phyloP scores from a whole-genome alignment of 2,797 vertebrate species.

The Pangasius sanitwongsei region DNA sequence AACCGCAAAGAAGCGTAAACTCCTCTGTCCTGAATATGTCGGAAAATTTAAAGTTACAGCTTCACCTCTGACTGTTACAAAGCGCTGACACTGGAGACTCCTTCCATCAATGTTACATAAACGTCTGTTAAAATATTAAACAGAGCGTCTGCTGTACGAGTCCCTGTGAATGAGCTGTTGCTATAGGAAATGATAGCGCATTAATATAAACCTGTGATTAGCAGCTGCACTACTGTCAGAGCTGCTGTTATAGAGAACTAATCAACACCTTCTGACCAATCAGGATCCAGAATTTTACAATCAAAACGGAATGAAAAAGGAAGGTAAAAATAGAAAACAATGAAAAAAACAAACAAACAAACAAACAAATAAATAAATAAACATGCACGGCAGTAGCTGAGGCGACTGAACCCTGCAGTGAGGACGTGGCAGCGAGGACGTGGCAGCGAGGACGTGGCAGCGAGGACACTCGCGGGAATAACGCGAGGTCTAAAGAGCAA shows the following conservation, averaged over 20 bases:
- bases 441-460: no score
- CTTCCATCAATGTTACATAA: not conserved
- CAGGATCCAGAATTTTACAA: not conserved
- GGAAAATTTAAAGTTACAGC: no score
- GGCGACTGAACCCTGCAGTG: constrained; percentile 58
- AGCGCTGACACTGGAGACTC: not conserved
- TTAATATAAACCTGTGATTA: not conserved
- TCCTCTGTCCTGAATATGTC: no score
- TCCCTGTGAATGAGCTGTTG: not conserved
- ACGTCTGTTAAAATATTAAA: no score
- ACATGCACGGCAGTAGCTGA: constrained; percentile 35
- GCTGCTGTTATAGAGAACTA: not conserved
- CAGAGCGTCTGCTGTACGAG: not conserved
- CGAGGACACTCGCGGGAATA: constrained; percentile 57
- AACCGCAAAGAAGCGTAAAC: not conserved
- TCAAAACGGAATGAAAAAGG: not conserved
- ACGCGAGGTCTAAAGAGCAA: constrained; percentile 59
- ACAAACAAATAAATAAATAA: constrained; percentile 17
- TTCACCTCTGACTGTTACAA: no score
- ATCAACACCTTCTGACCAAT: not conserved
- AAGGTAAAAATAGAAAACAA: not conserved
- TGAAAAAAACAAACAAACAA: not conserved
- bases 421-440: constrained; percentile 41
- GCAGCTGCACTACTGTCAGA: not conserved
- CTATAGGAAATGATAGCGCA: not conserved